Evolutionary conservation across 2,113 vertebrate species (phyloP).

Genomic region (Mirounga angustirostris): DNA sequence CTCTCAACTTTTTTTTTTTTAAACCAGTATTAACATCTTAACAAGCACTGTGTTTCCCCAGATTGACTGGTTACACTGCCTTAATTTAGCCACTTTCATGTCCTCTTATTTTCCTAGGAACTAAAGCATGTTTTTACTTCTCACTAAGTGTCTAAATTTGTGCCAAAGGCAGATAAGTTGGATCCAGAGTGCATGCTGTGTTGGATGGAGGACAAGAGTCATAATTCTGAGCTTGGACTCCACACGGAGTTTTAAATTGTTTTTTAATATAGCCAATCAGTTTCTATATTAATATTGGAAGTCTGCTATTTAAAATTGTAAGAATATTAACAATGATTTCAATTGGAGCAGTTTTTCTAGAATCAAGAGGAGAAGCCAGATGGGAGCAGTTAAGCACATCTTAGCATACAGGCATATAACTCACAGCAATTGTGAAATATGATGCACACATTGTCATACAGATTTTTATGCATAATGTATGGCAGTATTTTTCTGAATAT

Average conservation of each 20-base stretch:
- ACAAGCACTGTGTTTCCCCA: neutral
- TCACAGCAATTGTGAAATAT: neutral
- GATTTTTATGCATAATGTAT: neutral
- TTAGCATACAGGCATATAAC: neutral
- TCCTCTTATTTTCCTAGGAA: constrained; percentile 52
- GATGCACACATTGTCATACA: neutral
- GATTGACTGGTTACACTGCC: neutral
- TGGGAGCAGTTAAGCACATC: neutral
- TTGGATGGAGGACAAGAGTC: constrained; percentile 57
- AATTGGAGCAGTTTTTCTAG: neutral
- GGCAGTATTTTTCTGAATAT: constrained; percentile 7
- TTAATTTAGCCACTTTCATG: neutral
- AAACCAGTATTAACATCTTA: neutral
- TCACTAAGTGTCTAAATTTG: constrained; percentile 12
- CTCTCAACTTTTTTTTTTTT: neutral
- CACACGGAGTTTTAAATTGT: constrained; percentile 59
- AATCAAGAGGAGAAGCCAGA: neutral
- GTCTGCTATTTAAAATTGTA: neutral
- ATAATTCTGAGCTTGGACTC: constrained; percentile 59
- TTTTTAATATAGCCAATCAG: constrained; percentile 56
- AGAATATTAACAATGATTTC: constrained; percentile 24
- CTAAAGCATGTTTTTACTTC: constrained; percentile 55
- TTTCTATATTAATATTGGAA: constrained; percentile 63
- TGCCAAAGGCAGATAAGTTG: constrained; percentile 63
- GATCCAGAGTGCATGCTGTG: constrained; percentile 20